phyloP scores from a whole-genome alignment of 2,888 invertebrate species.

The Sialis fuliginosa region DNA sequence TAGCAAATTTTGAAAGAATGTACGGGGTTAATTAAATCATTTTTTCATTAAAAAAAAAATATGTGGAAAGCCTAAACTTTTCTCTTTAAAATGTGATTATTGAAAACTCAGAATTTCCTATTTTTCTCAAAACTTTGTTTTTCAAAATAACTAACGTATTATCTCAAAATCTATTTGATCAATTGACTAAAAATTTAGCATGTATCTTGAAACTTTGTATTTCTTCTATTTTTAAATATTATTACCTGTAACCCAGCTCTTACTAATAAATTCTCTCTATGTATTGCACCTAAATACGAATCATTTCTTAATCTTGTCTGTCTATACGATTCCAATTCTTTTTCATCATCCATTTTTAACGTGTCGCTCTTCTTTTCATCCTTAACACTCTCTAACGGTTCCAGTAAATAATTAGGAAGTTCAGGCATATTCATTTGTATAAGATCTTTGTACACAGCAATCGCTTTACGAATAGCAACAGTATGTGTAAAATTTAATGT shows the following conservation, averaged over 20 bases:
- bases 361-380: constrained; percentile 18
- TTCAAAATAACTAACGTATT: no score
- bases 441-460: constrained; percentile 89
- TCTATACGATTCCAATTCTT: constrained; percentile 20
- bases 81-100: no score
- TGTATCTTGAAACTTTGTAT: no score
- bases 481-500: constrained; percentile 77
- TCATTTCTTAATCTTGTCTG: constrained; percentile 52
- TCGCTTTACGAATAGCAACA: constrained; percentile 71
- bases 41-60: no score
- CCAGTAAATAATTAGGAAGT: constrained; percentile 66
- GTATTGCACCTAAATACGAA: constrained; percentile 71
- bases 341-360: constrained; percentile 17
- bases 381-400: constrained; percentile 33
- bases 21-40: no score
- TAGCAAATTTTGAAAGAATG: no score
- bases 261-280: constrained; percentile 60
- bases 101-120: no score
- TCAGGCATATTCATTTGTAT: constrained; percentile 72
- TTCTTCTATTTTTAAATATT: constrained; percentile 5
- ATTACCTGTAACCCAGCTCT: constrained; percentile 63
- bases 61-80: no score
- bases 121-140: no score
- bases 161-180: no score
- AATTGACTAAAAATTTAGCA: no score